Evolutionary conservation across 2,113 vertebrate genomes (phyloP).

Genomic region (Ophiodon elongatus): DNA sequence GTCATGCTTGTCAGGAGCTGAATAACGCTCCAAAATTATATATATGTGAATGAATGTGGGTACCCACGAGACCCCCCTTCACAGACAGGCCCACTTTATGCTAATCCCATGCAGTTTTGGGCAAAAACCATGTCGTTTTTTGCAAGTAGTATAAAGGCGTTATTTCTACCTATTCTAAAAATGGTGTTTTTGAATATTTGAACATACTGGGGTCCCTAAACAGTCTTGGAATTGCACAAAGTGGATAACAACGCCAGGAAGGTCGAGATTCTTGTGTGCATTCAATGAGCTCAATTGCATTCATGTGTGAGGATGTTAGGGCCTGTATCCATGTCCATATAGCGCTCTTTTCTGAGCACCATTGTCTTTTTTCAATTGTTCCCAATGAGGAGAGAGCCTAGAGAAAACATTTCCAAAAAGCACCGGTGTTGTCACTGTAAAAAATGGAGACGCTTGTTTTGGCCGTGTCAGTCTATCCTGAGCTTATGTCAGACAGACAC

Average conservation of each 20-base stretch:
- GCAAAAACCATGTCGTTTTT: not conserved
- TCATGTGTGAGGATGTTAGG: too few species aligned
- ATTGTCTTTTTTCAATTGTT: not conserved
- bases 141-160: not conserved
- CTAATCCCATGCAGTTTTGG: not conserved
- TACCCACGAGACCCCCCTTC: not conserved
- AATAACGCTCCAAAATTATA: not conserved
- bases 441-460: not conserved
- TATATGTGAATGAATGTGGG: not conserved
- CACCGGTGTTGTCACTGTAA: not conserved
- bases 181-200: not conserved
- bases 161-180: not conserved
- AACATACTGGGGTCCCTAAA: not conserved
- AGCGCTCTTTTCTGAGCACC: too few species aligned
- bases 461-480: not conserved
- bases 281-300: too few species aligned
- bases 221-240: too few species aligned
- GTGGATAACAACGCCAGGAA: too few species aligned
- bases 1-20: not conserved
- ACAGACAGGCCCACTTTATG: too few species aligned
- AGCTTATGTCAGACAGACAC: too few species aligned
- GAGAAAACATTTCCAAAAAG: not conserved
- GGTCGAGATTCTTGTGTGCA: too few species aligned
- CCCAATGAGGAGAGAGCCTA: not conserved
- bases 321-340: too few species aligned